Conservation (phyloP, 2,113 vertebrate species). For the Mionectes macconnelli region DNA sequence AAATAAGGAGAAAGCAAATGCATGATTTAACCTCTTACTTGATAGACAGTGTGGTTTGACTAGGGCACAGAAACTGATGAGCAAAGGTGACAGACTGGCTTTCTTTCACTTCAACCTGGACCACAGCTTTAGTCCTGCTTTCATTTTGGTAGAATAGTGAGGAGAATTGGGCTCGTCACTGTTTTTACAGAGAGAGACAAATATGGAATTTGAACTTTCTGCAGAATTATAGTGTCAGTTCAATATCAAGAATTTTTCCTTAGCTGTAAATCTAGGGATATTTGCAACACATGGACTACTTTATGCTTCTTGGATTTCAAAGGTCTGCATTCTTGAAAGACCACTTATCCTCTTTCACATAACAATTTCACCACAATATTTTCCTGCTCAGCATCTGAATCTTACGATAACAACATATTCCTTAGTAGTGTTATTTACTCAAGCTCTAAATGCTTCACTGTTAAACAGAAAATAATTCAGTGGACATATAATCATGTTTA, state of each 20-base stretch:
- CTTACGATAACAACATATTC: not conserved
- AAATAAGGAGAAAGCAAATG: not conserved
- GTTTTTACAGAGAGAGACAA: not conserved
- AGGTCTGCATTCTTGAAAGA: not conserved
- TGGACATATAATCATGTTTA: not conserved
- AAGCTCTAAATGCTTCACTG: not conserved
- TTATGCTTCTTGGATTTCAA: not conserved
- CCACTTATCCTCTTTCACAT: not conserved
- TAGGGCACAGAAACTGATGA: not conserved
- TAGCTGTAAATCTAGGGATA: not conserved
- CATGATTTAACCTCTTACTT: not conserved
- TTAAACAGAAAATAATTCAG: not conserved
- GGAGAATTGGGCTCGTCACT: not conserved
- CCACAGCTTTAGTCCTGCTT: not conserved
- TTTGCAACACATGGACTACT: not conserved
- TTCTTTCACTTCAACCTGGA: not conserved
- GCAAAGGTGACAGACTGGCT: not conserved
- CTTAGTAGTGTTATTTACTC: not conserved
- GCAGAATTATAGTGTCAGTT: not conserved
- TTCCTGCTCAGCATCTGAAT: not conserved
- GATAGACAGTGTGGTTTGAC: not conserved
- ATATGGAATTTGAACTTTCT: not conserved
- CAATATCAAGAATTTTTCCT: not conserved
- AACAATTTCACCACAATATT: conserved; percentile 30
- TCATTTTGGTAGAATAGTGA: not conserved